Evolutionary conservation across 2,113 vertebrate species (phyloP), one percentile per base, ranked within the genome.

Genomic region (Dromas ardeola): DNA sequence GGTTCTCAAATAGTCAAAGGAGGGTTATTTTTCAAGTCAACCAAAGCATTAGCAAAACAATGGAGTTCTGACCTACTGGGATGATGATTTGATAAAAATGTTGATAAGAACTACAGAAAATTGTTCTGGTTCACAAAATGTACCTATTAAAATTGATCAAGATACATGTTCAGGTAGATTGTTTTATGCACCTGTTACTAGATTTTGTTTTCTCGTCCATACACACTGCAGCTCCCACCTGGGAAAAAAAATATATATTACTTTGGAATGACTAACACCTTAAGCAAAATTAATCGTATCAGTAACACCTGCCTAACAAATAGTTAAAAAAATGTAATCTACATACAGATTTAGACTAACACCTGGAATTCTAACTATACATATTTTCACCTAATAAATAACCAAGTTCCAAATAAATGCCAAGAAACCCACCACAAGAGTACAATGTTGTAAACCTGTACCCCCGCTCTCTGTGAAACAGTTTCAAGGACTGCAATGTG

Each of bases 151-250:
- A 83, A 53, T 49, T 61, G 65, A 81, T 78, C 58, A 55, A 71
- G 40, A 19, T 58, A 62, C 11, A 10, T 36, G 38, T 45, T 88
- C 6, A 6, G 16, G 25, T 71, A 42, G 63, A 36, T 67, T 91
- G 65, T 45, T 91, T 63, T 74, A 74, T 50, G 65, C 43, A 86
- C 29, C 74, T 92, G 42, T 45, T 83, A 63, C 50, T 61, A 65
- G 43, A 63, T 87, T 94, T 81, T 88, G 52, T 78, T 71, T 92
- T 86, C 42, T 86, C 63, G 30, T 77, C 95, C 76, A 38, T 81
- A 95, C 83, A 86, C 71, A 90, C 89, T 85, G 96, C 94, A 88
- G 96, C 95, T 81, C 94, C 94, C 32, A 96, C 70, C 85, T 97
- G 81, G 77, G 80, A 94, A 40, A 97, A 71, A 93, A 55, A 42